Percentiles rank a stretch among this genome's conserved stretches.
These are phyloP conservation scores for Austrolebias charrua DNA, from an alignment of 2,797 vertebrate genomes.

Conservation along the genomic window DNA sequence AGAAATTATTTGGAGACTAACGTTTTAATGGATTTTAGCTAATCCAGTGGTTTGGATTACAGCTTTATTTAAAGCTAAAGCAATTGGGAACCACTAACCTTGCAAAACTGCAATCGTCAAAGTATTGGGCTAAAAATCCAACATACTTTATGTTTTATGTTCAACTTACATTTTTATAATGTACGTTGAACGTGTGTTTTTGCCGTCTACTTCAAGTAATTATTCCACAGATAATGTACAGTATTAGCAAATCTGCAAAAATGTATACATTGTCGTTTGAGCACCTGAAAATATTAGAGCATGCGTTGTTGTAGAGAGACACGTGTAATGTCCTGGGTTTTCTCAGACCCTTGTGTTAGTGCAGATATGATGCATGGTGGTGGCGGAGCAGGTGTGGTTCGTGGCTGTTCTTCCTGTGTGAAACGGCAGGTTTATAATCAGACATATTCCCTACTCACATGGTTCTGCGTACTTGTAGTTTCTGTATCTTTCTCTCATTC, in stretches of 20 bases:
- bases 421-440: slow-evolving; percentile 55
- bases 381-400: slow-evolving; percentile 48
- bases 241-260: slow-evolving; percentile 66
- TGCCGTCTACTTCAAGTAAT: slow-evolving; percentile 40
- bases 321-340: slow-evolving; percentile 70
- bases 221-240: slow-evolving; percentile 59
- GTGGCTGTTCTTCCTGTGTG: slow-evolving; percentile 63
- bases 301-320: slow-evolving; percentile 78
- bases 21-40: neutral
- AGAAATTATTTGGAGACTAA: too few species aligned
- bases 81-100: slow-evolving; percentile 39
- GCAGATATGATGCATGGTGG: slow-evolving; percentile 76
- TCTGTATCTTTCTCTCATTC: slow-evolving; percentile 40
- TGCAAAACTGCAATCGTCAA: slow-evolving; percentile 18
- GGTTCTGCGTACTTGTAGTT: slow-evolving; percentile 48
- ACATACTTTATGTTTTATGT: too few species aligned
- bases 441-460: slow-evolving; percentile 42
- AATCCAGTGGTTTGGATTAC: neutral
- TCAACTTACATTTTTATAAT: neutral
- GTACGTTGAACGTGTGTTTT: slow-evolving; percentile 5
- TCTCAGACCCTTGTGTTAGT: slow-evolving; percentile 75
- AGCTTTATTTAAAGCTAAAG: neutral
- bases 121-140: slow-evolving; percentile 24
- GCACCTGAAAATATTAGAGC: slow-evolving; percentile 74
- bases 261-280: slow-evolving; percentile 49